Conservation (phyloP, 2,888 invertebrate species). For the Nemapogon koenigi region DNA sequence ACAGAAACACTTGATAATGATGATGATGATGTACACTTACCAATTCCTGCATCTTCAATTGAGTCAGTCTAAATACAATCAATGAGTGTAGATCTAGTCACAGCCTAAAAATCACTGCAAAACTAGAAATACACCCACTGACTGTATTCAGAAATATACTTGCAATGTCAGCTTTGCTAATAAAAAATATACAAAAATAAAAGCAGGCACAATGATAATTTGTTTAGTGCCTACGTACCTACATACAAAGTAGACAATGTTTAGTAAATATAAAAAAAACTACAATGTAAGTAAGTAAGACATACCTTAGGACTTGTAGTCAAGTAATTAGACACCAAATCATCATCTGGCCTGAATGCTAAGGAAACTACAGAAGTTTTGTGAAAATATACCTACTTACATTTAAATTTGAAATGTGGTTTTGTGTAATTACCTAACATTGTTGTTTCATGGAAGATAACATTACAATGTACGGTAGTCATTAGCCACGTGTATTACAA, state of each 20-base stretch:
- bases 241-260: no score
- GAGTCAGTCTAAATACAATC: conserved; percentile 61
- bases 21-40: no score
- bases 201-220: no score
- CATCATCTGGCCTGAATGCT: conserved; percentile 42
- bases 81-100: conserved; percentile 94
- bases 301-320: conserved; percentile 46
- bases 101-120: conserved; percentile 63
- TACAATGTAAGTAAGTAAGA: conserved; percentile 8
- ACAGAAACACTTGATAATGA: no score
- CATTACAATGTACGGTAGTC: neutral
- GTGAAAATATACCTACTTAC: conserved; percentile 17
- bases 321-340: conserved; percentile 49
- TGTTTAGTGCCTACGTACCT: no score
- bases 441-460: neutral
- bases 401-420: no score
- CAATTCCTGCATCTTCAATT: no score
- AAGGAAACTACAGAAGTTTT: conserved; percentile 13
- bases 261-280: neutral
- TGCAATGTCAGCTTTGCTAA: no score
- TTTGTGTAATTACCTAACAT: no score
- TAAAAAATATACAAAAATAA: no score
- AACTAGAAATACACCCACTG: conserved; percentile 79
- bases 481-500: conserved; percentile 20
- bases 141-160: no score